Evolutionary conservation across 2,888 invertebrate genomes (phyloP).

Genomic region (Muschampia staudingeri): DNA sequence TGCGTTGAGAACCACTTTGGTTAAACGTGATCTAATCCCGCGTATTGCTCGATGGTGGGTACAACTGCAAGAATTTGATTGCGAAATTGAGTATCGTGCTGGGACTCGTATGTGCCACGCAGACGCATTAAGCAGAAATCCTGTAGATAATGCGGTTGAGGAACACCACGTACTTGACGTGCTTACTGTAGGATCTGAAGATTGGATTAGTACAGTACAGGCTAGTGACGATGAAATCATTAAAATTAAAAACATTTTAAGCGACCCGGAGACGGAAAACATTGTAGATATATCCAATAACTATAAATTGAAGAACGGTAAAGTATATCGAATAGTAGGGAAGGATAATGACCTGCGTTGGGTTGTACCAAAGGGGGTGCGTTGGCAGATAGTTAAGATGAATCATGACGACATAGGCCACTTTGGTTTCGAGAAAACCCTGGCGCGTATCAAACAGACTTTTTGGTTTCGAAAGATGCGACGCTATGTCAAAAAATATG

Average conservation of each 20-base stretch:
- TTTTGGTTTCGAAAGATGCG: constrained; percentile 29
- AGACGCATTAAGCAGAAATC: not conserved
- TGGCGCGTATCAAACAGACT: not conserved
- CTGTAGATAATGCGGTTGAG: not conserved
- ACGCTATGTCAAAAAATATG: constrained; percentile 1
- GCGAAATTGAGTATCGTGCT: not conserved
- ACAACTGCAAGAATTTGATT: not conserved
- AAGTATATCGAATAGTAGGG: not conserved
- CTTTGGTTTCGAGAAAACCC: constrained; percentile 27
- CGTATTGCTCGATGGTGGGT: constrained; percentile 10
- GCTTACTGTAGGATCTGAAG: not conserved
- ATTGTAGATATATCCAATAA: not conserved
- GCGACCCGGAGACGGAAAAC: not conserved
- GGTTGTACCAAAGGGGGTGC: not conserved
- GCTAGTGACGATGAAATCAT: not conserved
- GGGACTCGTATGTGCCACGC: not conserved
- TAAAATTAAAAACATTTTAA: constrained; percentile 8
- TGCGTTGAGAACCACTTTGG: not conserved
- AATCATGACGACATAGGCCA: constrained; percentile 34
- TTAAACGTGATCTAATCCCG: not conserved
- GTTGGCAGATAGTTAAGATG: not conserved
- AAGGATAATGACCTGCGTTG: not conserved
- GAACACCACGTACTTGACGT: not conserved
- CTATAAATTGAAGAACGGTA: not conserved
- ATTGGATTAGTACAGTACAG: constrained; percentile 9